Evolutionary conservation across 2,113 vertebrate species (phyloP), one percentile per base, ranked within the genome.

Genomic region (Mohoua ochrocephala): DNA sequence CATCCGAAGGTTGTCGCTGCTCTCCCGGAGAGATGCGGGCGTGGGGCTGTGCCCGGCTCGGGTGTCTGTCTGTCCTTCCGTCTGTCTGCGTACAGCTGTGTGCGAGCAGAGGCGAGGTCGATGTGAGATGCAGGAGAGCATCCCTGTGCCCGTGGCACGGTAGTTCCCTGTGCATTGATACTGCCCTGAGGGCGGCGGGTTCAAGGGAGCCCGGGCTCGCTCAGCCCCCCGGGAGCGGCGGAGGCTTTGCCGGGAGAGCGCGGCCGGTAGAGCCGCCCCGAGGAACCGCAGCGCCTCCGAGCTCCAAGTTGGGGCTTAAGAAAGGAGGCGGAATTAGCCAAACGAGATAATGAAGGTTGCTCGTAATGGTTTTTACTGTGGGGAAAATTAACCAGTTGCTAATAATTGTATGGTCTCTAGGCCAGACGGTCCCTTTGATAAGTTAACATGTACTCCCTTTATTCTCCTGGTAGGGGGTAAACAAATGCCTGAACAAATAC

Each of bases 381-480:
- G 87, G 96, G 98, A 96, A 95, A 97, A 98, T 98, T 97, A 98
- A 97, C 97, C 96, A 97, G 96, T 97, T 97, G 97, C 98, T 98
- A 97, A 98, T 98, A 98, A 98, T 97, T 89, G 93, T 75, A 94
- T 42, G 94, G 96, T 98, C 97, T 96, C 95, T 91, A 96, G 96
- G 97, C 97, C 97, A 98, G 97, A 97, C 90, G 94, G 92, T 96
- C 96, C 93, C 97, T 98, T 97, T 98, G 97, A 97, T 97, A 98
- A 97, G 97, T 98, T 98, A 98, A 97, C 98, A 93, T 96, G 96
- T 97, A 95, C 93, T 97, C 97, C 88, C 95, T 98, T 98, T 98
- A 97, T 97, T 95, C 84, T 95, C 96, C 96, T 97, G 39, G 97
- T 95, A 93, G 98, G 98, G 97, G 97, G 98, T 97, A 97, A 97